These are phyloP conservation scores for Phortica magna DNA, from an alignment of 2,888 invertebrate genomes.

Conservation along the genomic window DNA sequence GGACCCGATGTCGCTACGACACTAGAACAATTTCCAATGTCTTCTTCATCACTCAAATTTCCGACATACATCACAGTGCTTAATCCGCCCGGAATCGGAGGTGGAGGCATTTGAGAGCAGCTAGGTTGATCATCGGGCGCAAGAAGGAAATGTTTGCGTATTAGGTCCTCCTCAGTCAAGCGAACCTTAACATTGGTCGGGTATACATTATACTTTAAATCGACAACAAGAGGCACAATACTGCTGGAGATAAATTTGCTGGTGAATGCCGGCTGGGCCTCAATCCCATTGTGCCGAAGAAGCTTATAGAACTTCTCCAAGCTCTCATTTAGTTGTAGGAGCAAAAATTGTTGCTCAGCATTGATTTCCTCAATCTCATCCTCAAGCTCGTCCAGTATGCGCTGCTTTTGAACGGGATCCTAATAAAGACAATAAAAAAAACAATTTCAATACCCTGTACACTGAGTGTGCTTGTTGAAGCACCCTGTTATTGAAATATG, in stretches of 20 bases:
- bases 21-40: not conserved
- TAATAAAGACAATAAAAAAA: conserved; percentile 40
- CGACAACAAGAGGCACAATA: conserved; percentile 66
- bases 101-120: conserved; percentile 3
- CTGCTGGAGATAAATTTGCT: conserved; percentile 67
- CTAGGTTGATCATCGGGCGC: conserved; percentile 49
- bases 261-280: conserved; percentile 56
- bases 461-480: not conserved
- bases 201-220: conserved; percentile 54
- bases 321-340: conserved; percentile 66
- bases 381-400: conserved; percentile 73
- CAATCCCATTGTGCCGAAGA: conserved; percentile 61
- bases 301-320: conserved; percentile 68
- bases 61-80: not conserved
- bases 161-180: conserved; percentile 68
- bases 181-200: conserved; percentile 67
- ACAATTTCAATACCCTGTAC: not conserved
- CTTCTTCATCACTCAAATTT: not conserved
- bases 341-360: conserved; percentile 71
- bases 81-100: not conserved
- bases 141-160: conserved; percentile 69
- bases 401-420: conserved; percentile 69
- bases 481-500: not conserved
- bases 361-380: conserved; percentile 75
- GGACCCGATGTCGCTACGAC: too few species aligned